Conservation (phyloP, 2,888 invertebrate genomes). For the Aleiodes leptofemur region DNA sequence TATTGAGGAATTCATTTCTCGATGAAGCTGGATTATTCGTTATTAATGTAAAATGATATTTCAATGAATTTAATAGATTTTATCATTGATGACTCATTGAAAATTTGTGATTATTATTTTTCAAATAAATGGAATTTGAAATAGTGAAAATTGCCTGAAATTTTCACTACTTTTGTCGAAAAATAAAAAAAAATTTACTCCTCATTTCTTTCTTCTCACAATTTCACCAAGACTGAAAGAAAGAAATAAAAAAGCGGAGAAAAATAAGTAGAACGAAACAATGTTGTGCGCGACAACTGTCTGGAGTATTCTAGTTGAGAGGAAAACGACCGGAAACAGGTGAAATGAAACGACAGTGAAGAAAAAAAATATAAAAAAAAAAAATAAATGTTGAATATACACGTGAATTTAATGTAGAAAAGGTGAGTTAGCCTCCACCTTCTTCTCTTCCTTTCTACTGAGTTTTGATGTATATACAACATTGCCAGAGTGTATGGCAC, state of each 20-base stretch:
- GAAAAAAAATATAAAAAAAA: background rate
- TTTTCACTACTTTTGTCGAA: too few species aligned
- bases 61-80: too few species aligned
- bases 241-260: constrained; percentile 5
- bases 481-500: constrained; percentile 31
- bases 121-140: too few species aligned
- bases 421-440: constrained; percentile 38
- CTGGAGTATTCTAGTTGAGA: constrained; percentile 46
- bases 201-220: constrained; percentile 39
- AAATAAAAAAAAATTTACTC: background rate
- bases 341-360: constrained; percentile 44
- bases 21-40: too few species aligned
- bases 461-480: constrained; percentile 31
- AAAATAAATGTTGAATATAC: constrained; percentile 24
- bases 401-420: constrained; percentile 34
- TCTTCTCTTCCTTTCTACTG: background rate
- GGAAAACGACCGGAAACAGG: constrained; percentile 51
- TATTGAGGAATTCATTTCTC: too few species aligned
- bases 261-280: background rate
- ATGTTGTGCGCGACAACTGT: constrained; percentile 42
- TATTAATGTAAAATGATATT: too few species aligned
- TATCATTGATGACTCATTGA: too few species aligned
- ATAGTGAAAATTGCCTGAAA: too few species aligned
- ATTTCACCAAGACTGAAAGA: constrained; percentile 27
- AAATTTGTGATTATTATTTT: too few species aligned